A percentile compares a stretch with the other conserved stretches of the same genome.
These are phyloP conservation scores for Microplitis demolitor DNA, from an alignment of 1,140 invertebrate genomes.

Conservation along the genomic window DNA sequence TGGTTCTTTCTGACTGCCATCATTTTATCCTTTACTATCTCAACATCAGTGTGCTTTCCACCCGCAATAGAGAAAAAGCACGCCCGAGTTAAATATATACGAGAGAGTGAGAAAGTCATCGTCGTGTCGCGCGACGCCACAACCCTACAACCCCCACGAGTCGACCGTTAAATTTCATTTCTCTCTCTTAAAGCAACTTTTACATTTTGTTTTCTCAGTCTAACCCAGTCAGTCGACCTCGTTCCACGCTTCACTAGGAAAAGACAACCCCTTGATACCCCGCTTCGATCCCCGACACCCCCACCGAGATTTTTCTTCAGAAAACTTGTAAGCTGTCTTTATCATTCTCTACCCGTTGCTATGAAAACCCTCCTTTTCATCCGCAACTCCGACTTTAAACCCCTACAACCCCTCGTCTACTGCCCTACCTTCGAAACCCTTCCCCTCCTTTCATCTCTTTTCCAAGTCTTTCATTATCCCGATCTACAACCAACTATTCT, in stretches of 20 bases:
- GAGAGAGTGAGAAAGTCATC: neutral
- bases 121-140: constrained; percentile 11
- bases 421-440: neutral
- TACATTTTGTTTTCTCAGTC: neutral
- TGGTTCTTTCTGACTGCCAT: neutral
- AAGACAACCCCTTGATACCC: constrained; percentile 28
- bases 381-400: constrained; percentile 1
- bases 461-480: constrained; percentile 32
- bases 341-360: constrained; percentile 22
- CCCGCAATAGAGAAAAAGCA: too few species aligned
- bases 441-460: neutral
- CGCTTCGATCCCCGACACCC: constrained; percentile 27
- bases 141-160: neutral
- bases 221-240: constrained; percentile 7
- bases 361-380: constrained; percentile 15
- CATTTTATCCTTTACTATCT: too few species aligned
- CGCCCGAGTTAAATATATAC: too few species aligned
- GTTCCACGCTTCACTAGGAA: constrained; percentile 18
- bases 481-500: constrained; percentile 7
- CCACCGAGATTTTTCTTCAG: constrained; percentile 31
- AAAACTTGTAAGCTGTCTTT: constrained; percentile 30
- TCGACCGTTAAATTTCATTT: neutral
- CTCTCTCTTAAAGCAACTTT: neutral
- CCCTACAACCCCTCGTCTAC: neutral
- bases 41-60: too few species aligned